Evolutionary conservation across 2,113 vertebrate species (phyloP).

Genomic region (Trinectes maculatus): DNA sequence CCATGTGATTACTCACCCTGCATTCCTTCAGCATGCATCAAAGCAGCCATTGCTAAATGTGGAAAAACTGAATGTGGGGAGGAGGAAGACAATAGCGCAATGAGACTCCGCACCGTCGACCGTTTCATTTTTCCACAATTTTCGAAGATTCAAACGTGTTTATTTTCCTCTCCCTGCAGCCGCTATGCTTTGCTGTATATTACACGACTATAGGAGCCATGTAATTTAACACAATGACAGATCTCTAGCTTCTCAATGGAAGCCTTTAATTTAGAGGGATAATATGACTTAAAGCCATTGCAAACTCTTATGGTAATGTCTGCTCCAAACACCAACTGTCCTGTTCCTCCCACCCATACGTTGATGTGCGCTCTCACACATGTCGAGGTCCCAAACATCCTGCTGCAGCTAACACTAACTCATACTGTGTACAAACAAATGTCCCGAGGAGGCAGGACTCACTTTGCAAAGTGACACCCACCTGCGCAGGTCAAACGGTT

Average conservation of each 20-base stretch:
- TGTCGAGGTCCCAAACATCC: constrained; percentile 77
- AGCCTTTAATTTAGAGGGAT: constrained; percentile 52
- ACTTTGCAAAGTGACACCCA: constrained; percentile 66
- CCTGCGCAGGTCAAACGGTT: constrained; percentile 73
- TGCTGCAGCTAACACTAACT: constrained; percentile 75
- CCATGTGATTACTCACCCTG: constrained; percentile 72
- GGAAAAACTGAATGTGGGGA: constrained; percentile 81
- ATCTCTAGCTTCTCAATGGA: constrained; percentile 29
- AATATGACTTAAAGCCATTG: constrained; percentile 48
- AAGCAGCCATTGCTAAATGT: constrained; percentile 80
- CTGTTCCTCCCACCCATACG: constrained; percentile 47
- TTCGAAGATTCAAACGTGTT: constrained; percentile 52
- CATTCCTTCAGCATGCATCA: constrained; percentile 80
- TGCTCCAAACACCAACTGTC: constrained; percentile 43
- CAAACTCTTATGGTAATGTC: constrained; percentile 37
- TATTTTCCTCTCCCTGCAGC: constrained; percentile 32
- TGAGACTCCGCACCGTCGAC: constrained; percentile 60
- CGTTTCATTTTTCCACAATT: constrained; percentile 66
- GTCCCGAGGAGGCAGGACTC: constrained; percentile 58
- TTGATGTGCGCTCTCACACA: constrained; percentile 55
- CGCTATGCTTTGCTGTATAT: constrained; percentile 25
- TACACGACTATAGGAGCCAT: constrained; percentile 15
- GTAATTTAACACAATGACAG: constrained; percentile 54
- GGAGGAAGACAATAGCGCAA: constrained; percentile 67
- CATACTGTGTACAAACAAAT: constrained; percentile 81